A percentile compares a stretch with the other conserved stretches of the same genome.
phyloP scores from a whole-genome alignment of 2,113 vertebrate genomes.

The Microcebus jonahi region DNA sequence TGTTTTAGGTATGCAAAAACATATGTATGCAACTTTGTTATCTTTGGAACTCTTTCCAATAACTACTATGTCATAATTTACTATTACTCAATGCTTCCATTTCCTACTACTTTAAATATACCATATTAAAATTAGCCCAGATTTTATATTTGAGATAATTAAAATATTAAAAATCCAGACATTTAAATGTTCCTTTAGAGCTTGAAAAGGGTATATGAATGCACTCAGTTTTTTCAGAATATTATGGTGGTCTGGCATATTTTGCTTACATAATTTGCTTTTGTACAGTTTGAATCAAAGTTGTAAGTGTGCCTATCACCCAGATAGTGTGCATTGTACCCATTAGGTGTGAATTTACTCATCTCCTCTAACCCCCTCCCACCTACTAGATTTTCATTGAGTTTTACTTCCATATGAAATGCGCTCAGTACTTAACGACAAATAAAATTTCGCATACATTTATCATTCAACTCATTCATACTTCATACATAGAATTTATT shows the following conservation, averaged over 20 bases:
- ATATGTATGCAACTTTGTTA: background rate
- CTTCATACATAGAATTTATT: background rate
- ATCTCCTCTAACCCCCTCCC: no score
- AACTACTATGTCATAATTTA: background rate
- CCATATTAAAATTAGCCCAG: background rate
- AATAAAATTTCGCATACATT: conserved; percentile 13
- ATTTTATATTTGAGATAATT: conserved; percentile 33
- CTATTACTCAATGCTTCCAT: background rate
- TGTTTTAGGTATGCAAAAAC: conserved; percentile 16
- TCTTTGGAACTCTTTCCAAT: conserved; percentile 31
- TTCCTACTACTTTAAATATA: background rate
- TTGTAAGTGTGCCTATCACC: no score
- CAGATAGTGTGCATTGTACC: no score
- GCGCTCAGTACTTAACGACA: background rate
- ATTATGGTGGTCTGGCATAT: no score
- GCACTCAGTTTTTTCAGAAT: background rate
- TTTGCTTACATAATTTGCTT: no score
- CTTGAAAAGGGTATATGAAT: conserved; percentile 3
- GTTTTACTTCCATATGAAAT: background rate
- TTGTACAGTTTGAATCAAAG: no score
- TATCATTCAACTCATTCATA: conserved; percentile 34
- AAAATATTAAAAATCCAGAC: background rate
- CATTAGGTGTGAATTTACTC: no score
- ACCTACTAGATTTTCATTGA: no score
- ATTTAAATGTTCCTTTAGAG: conserved; percentile 18